Percentiles rank a stretch among this genome's conserved stretches.
Conservation (phyloP, 2,113 vertebrate genomes). For the Eidolon helvum region DNA sequence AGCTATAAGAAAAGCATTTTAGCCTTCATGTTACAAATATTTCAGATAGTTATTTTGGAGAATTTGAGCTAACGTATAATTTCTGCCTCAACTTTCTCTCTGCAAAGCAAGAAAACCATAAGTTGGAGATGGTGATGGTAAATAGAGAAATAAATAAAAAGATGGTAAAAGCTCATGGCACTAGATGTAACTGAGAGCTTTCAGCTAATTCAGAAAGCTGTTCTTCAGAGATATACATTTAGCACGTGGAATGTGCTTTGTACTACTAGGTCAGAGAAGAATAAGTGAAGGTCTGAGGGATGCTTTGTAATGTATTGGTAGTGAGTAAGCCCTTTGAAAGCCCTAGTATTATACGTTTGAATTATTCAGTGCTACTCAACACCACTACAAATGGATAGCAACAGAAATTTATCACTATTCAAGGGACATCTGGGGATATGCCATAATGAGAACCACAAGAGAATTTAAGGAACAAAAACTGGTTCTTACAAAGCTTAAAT, state of each 20-base stretch:
- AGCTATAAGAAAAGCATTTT: neutral
- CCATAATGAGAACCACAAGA: neutral
- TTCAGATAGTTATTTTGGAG: neutral
- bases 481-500: neutral
- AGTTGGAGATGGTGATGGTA: neutral
- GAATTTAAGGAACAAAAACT: neutral
- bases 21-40: neutral
- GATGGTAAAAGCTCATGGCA: neutral
- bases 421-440: neutral
- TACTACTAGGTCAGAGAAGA: neutral
- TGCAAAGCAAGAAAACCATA: slow-evolving; percentile 22
- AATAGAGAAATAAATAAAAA: neutral
- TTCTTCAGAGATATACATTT: neutral
- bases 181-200: neutral
- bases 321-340: slow-evolving; percentile 9
- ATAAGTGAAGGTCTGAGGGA: neutral
- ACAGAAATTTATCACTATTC: neutral
- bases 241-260: neutral
- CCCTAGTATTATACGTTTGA: neutral
- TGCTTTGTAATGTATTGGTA: neutral
- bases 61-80: neutral
- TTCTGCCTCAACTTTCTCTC: neutral
- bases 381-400: neutral
- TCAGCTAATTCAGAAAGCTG: neutral
- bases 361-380: neutral